Percentiles rank a stretch among this genome's conserved stretches.
These are phyloP conservation scores for Caenorhabditis japonica DNA, from an alignment of 2,888 invertebrate genomes.

Conservation along the genomic window DNA sequence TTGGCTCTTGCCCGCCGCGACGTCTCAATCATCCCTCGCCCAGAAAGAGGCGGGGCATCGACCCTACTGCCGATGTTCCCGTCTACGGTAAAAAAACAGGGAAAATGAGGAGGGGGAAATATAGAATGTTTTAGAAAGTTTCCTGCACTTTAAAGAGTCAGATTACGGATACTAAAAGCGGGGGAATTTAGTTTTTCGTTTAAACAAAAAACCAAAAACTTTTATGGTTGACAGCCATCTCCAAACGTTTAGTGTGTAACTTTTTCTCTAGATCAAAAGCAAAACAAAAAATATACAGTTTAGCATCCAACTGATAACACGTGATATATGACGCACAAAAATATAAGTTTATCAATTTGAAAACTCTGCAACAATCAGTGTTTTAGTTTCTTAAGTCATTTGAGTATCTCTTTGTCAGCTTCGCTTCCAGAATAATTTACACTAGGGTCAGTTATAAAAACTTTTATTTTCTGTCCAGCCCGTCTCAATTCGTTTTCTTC, in stretches of 20 bases:
- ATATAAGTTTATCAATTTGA: too few relatives aligned
- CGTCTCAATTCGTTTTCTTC: slow-evolving; percentile 12
- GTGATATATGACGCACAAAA: too few relatives aligned
- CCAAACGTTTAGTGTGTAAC: too few relatives aligned
- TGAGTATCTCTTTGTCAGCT: not conserved
- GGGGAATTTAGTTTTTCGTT: slow-evolving; percentile 6
- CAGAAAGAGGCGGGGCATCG: slow-evolving; percentile 39
- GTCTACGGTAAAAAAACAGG: slow-evolving; percentile 53
- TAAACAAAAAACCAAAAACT: too few relatives aligned
- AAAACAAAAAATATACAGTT: too few relatives aligned
- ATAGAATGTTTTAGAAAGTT: slow-evolving; percentile 25
- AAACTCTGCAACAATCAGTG: too few relatives aligned
- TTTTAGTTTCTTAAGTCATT: too few relatives aligned
- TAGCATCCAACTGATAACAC: too few relatives aligned
- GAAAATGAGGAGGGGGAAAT: slow-evolving; percentile 18
- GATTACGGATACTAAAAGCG: too few relatives aligned
- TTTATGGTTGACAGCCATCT: too few relatives aligned
- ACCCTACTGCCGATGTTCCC: slow-evolving; percentile 41
- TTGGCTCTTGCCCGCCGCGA: slow-evolving; percentile 48
- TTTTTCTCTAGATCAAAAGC: too few relatives aligned
- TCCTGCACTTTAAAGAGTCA: slow-evolving; percentile 15
- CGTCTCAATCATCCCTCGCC: slow-evolving; percentile 54
- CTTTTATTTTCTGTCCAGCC: slow-evolving; percentile 1
- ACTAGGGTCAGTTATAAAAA: slow-evolving; percentile 22
- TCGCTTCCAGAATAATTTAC: too few relatives aligned